These are phyloP conservation scores for Pseudorhiza aurosa DNA, from an alignment of 30 jellyfish, hydroid and myxozoan genomes.

Conservation along the genomic window DNA sequence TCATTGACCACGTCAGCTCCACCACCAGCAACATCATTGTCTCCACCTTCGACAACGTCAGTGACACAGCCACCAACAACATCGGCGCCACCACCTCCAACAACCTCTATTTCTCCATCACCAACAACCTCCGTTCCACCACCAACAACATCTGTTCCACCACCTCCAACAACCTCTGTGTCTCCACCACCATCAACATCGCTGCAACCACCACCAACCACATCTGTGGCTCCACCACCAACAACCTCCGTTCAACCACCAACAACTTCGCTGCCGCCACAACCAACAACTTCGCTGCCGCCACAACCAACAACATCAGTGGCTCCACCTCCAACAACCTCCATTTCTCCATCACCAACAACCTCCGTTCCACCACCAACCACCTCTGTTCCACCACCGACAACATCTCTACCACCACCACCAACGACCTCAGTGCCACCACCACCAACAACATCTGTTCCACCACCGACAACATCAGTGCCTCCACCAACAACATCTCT, in stretches of 20 bases:
- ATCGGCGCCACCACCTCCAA: not conserved
- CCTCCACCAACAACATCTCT: conserved; percentile 14
- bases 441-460: conserved; percentile 15
- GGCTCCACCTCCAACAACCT: not conserved
- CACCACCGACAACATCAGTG: not conserved
- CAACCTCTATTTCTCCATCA: not conserved
- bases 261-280: not conserved
- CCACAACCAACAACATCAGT: not conserved
- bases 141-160: not conserved
- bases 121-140: not conserved
- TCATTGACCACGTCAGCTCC: not conserved
- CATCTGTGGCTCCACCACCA: not conserved
- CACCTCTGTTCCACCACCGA: conserved; percentile 19
- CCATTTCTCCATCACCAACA: conserved; percentile 16
- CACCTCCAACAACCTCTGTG: not conserved
- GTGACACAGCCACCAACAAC: not conserved
- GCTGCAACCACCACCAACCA: not conserved
- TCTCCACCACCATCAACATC: not conserved
- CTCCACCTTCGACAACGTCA: not conserved
- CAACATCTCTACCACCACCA: conserved; percentile 9
- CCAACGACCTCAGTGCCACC: conserved; percentile 13
- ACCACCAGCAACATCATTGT: not conserved
- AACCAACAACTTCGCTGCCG: not conserved
- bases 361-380: conserved; percentile 46
- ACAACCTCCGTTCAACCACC: not conserved